Evolutionary conservation across 2,888 invertebrate species (phyloP), one percentile per base, ranked within the genome.

Genomic region (Heliconius sara): DNA sequence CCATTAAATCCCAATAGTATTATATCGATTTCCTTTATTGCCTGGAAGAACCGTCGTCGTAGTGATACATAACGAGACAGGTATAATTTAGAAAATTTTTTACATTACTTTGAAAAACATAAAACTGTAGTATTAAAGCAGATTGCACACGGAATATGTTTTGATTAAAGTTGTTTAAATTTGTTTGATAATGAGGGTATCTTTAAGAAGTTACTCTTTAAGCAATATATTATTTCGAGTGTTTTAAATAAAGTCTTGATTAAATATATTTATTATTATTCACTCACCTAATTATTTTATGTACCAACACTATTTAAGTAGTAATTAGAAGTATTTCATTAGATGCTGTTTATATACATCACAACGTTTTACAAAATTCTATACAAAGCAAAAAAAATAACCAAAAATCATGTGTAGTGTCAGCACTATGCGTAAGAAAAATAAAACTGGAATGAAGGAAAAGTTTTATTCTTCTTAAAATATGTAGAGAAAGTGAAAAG

Each of bases 401-500:
- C 19, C 13, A 47, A 65, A 13, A 30, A 57, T 16, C 12, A 4
- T 30, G 47, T 79, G 79, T 79, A 77, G 79, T 68, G 77, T 77
- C 80, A 82, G 83, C 80, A 81, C 77, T 80, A 80, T 77, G 71
- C 72, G 73, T 81, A 84, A 85, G 89, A 88, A 91, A 91, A 92
- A 93, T 92, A 92, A 91, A 91, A 89, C 88, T 90, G 86, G 83
- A 91, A 91, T 89, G 88, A 91, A 91, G 91, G 88, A 91, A 94
- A 95, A 94, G 91, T 94, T 95, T 94, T 92, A 93, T 93, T 95
- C 94, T 94, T 91, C 93, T 95, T 95, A 94, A 95, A 95, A 95
- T 95, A 95, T 95, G 95, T 95, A 95, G 95, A 94, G 95, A 93
- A 94, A 95, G 95, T 94, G 95, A 93, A 95, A 94, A 95, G 93